Conservation (phyloP, 2,797 vertebrate species). For the Cossypha heuglini region DNA sequence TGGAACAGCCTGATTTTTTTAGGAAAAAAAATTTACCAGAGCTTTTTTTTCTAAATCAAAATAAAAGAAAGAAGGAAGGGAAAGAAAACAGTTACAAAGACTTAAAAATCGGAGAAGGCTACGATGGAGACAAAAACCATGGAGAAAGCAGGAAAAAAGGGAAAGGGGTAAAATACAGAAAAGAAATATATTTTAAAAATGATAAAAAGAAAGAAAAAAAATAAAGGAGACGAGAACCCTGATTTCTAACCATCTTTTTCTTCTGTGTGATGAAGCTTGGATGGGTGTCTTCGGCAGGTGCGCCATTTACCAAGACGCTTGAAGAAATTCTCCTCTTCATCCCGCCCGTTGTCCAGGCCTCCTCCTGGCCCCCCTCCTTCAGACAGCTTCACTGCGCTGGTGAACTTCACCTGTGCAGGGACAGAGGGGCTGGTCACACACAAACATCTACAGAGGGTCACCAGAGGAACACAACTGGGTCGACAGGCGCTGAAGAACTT, state of each 20-base stretch:
- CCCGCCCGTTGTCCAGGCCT: slow-evolving; percentile 87
- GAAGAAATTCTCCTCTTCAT: slow-evolving; percentile 99
- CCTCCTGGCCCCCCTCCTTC: slow-evolving; percentile 83
- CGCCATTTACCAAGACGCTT: slow-evolving; percentile 99
- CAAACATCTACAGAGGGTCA: not conserved
- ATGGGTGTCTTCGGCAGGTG: slow-evolving; percentile 90
- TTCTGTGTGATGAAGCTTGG: slow-evolving; percentile 92
- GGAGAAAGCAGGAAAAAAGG: slow-evolving; percentile 35
- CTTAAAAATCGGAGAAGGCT: slow-evolving; percentile 12
- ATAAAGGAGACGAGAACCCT: slow-evolving; percentile 74
- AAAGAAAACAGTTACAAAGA: slow-evolving; percentile 36
- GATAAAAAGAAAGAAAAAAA: slow-evolving; percentile 60
- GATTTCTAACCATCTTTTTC: slow-evolving; percentile 93
- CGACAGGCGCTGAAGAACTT: not conserved
- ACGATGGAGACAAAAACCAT: slow-evolving; percentile 14
- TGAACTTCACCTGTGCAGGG: slow-evolving; percentile 91
- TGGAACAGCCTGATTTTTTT: not conserved
- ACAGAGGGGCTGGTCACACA: not conserved
- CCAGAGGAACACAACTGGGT: not conserved
- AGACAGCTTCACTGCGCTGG: slow-evolving; percentile 94
- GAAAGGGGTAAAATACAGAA: slow-evolving; percentile 27
- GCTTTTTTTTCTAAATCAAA: slow-evolving; percentile 23
- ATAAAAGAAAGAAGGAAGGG: slow-evolving; percentile 32
- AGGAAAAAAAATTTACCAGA: not conserved
- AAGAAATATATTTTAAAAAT: not conserved